phyloP scores from a whole-genome alignment of 2,113 vertebrate genomes.

The Pseudorectes ferrugineus region DNA sequence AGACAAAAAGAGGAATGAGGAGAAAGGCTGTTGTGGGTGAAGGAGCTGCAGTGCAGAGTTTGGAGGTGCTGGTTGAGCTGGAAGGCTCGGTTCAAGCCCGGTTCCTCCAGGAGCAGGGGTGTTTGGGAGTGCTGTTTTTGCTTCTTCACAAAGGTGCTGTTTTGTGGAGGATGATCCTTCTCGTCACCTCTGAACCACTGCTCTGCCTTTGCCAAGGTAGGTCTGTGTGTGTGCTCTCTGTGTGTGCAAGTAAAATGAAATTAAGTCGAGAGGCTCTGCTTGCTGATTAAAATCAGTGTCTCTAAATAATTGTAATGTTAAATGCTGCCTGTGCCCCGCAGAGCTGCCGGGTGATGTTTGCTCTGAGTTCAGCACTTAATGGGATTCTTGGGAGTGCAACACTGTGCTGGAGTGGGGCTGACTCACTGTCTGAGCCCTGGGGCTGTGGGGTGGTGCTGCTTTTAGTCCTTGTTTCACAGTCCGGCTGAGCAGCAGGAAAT shows the following conservation, averaged over 20 bases:
- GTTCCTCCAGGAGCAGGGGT: fast-evolving
- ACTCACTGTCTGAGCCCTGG: fast-evolving
- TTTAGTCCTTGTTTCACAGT: not conserved
- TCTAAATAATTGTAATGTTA: not conserved
- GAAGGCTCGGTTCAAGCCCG: not conserved
- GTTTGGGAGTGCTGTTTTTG: not conserved
- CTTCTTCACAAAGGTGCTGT: fast-evolving
- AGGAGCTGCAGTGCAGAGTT: fast-evolving
- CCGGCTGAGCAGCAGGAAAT: not conserved
- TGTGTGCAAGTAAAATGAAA: not conserved
- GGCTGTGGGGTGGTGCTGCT: not conserved
- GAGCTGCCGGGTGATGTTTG: not conserved
- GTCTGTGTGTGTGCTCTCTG: not conserved
- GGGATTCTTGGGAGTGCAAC: not conserved
- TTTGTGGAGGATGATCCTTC: not conserved
- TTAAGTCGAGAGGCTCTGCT: not conserved
- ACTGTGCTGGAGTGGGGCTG: not conserved
- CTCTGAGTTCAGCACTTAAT: not conserved
- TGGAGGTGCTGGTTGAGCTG: not conserved
- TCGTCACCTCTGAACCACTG: fast-evolving
- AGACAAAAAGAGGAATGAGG: too few relatives aligned
- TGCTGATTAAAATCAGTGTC: not conserved
- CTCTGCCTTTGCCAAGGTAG: not conserved
- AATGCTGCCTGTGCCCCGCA: not conserved
- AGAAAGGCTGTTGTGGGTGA: fast-evolving